phyloP scores from a whole-genome alignment of 2,113 vertebrate species.

The Lamprologus lemairii region DNA sequence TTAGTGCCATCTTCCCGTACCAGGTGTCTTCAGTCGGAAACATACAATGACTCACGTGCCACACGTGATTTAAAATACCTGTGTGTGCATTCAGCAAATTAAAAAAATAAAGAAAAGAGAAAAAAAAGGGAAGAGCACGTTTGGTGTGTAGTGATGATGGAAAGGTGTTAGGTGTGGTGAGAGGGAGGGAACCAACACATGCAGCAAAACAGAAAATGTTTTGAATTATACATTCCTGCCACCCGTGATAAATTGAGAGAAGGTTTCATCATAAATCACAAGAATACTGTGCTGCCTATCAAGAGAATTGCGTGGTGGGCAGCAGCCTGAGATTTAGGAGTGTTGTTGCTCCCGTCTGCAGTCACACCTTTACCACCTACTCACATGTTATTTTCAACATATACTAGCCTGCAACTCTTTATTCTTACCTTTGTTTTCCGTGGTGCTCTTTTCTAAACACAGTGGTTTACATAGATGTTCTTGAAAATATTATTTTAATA shows the following conservation, averaged over 20 bases:
- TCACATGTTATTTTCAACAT: not conserved
- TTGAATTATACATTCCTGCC: conserved; percentile 68
- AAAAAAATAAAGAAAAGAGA: not conserved
- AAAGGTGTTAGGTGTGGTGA: not conserved
- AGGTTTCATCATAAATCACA: conserved; percentile 70
- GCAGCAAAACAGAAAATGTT: conserved; percentile 63
- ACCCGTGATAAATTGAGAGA: conserved; percentile 69
- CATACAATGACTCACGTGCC: not conserved
- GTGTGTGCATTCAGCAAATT: conserved; percentile 23
- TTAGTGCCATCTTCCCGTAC: not conserved
- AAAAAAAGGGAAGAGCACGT: not conserved
- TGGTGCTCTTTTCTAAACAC: not conserved
- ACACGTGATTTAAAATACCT: not conserved
- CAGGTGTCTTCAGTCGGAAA: not conserved
- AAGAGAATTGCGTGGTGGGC: conserved; percentile 60
- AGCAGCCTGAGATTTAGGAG: conserved; percentile 67
- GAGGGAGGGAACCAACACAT: not conserved
- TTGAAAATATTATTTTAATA: not conserved
- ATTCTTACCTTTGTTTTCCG: not conserved
- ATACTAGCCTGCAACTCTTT: not conserved
- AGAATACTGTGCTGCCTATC: conserved; percentile 39
- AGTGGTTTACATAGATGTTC: not conserved
- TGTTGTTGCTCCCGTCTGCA: conserved; percentile 30
- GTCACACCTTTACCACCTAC: conserved; percentile 1
- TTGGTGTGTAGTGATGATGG: not conserved